phyloP scores from a whole-genome alignment of 2,113 vertebrate genomes.

The Opisthocomus hoazin region DNA sequence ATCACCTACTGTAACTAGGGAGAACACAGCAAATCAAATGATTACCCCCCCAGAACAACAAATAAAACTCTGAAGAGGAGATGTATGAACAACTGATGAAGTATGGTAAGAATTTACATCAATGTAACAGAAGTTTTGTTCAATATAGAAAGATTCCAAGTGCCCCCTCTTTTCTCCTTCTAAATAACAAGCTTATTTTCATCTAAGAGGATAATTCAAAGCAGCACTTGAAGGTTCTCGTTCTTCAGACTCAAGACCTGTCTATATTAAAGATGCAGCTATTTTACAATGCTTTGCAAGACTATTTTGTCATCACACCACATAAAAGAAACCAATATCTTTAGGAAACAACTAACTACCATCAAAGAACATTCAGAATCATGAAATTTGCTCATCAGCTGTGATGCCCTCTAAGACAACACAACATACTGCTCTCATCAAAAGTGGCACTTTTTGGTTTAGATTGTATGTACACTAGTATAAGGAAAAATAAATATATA shows the following conservation, averaged over 20 bases:
- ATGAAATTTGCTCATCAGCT: background rate
- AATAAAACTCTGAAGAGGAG: background rate
- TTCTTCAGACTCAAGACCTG: background rate
- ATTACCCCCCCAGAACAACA: background rate
- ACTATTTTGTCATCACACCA: background rate
- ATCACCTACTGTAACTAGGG: background rate
- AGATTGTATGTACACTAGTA: background rate
- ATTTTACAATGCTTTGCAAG: background rate
- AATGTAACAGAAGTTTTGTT: background rate
- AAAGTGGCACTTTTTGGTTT: background rate
- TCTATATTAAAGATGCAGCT: background rate
- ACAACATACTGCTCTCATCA: background rate
- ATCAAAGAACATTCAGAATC: background rate
- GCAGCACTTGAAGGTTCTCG: background rate
- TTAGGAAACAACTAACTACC: background rate
- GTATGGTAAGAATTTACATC: background rate
- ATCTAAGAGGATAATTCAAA: slow-evolving; percentile 48
- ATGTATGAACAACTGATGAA: background rate
- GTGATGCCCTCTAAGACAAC: background rate
- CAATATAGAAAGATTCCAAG: background rate
- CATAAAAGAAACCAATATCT: background rate
- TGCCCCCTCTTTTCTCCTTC: background rate
- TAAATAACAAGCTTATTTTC: slow-evolving; percentile 27
- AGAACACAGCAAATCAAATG: background rate
- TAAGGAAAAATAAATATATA: background rate